Evolutionary conservation across 2,113 vertebrate species (phyloP).

Genomic region (Eclectus roratus): DNA sequence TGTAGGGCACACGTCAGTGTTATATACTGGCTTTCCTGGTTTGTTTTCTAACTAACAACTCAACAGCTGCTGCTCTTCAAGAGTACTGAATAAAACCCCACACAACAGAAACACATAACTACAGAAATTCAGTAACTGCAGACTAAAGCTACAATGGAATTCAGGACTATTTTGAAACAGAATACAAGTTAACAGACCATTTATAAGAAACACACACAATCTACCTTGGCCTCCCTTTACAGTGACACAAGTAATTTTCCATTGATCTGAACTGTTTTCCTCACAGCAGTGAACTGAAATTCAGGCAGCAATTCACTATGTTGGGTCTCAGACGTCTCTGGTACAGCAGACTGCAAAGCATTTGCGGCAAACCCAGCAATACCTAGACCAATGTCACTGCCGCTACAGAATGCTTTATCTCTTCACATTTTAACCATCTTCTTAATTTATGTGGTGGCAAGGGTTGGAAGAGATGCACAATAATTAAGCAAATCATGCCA

Average conservation of each 20-base stretch:
- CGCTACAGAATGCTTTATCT: not conserved
- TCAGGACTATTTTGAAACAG: not conserved
- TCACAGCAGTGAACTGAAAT: conserved; percentile 6
- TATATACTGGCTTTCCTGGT: conserved; percentile 54
- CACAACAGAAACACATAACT: not conserved
- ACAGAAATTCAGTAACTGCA: not conserved
- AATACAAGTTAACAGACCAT: not conserved
- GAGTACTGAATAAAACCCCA: conserved; percentile 7
- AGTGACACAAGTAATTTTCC: conserved; percentile 10
- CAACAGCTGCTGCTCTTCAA: conserved; percentile 21
- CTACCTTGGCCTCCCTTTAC: not conserved
- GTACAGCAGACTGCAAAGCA: not conserved
- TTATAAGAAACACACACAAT: not conserved
- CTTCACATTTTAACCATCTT: not conserved
- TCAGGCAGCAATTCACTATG: not conserved
- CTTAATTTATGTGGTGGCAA: not conserved
- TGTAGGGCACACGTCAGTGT: conserved; percentile 56
- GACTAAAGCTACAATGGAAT: not conserved
- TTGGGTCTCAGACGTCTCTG: not conserved
- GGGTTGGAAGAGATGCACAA: not conserved
- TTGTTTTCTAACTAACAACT: conserved; percentile 47
- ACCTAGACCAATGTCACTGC: not conserved
- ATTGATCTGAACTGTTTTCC: conserved; percentile 12
- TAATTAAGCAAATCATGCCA: not conserved
- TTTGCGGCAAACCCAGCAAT: not conserved